Base-by-base conservation (phyloP, 1,140 invertebrate genomes). In the Phymorhynchus buccinoides region DNA sequence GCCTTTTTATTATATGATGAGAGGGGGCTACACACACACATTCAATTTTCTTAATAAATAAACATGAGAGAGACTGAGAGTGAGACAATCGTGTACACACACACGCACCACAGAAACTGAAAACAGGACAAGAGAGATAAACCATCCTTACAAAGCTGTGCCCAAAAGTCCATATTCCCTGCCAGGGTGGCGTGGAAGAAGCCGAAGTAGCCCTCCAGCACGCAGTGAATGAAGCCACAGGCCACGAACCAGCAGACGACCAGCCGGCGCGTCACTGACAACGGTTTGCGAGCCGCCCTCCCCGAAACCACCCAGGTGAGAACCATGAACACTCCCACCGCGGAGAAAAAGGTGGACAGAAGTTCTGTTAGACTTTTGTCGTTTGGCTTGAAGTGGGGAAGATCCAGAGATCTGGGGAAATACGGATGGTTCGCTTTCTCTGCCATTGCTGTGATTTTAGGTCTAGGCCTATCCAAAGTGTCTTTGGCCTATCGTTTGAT, bases 191-290 rank as follows among this genome's bases (percentile, higher is more conserved):
- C 77, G 85, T 93, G 90, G 80, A 87, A 89, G 41, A 89, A 44
- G 56, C 85, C 85, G 85, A 92, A 92, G 84, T 92, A 91, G 42
- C 91, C 91, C 75, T 92, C 92, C 7, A 92, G 73, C 41, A 92
- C 78, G 30, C 83, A 86, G 81, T 92, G 92, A 79, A 92, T 92
- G n/a, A 92, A 84, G 18, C 90, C 92, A 73, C 90, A 91, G 7
- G 89, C 52, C 14, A 90, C 75, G 83, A 93, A 92, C 92, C 92
- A 93, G 81, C 89, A 90, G 14, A 91, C 56, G n/a, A 87, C 85
- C 12, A 91, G 52, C 68, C 88, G 78, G n/a, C 87, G 85, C 48
- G 73, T 66, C 62, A 86, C 48, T 37, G 87, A 85, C 44, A 90
- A 89, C n/a, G 75, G 85, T 48, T 77, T 78, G 37, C 42, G 86